A percentile compares a stretch with the other conserved stretches of the same genome.
Evolutionary conservation across 1,140 invertebrate species (phyloP).

Genomic region (Oncopeltus fasciatus): DNA sequence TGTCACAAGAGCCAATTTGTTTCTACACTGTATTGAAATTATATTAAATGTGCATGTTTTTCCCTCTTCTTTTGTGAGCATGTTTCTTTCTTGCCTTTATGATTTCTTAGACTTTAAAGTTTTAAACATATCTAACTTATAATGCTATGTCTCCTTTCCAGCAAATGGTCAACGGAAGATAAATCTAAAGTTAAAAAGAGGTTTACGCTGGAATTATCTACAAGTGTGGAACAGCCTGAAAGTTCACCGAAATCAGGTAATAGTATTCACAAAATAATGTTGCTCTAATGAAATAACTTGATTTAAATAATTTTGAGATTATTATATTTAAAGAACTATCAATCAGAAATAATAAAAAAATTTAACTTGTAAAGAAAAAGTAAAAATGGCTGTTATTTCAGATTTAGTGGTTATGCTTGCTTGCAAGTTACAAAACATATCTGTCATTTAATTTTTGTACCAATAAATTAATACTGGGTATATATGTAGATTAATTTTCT

Average conservation of each 20-base stretch:
- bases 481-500: too few species aligned
- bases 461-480: too few species aligned
- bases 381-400: too few species aligned
- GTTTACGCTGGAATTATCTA: constrained; percentile 51
- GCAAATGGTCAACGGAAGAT: constrained; percentile 45
- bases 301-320: too few species aligned
- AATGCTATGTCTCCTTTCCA: constrained; percentile 5
- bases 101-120: neutral
- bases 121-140: neutral
- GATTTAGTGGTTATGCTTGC: too few species aligned
- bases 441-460: too few species aligned
- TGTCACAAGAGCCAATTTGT: constrained; percentile 1
- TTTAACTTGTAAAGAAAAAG: too few species aligned
- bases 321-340: too few species aligned
- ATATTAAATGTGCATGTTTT: neutral
- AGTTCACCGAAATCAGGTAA: constrained; percentile 10
- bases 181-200: constrained; percentile 45
- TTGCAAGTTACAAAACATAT: too few species aligned
- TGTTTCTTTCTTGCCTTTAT: neutral
- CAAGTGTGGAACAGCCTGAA: constrained; percentile 21
- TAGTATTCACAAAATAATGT: too few species aligned
- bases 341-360: too few species aligned
- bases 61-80: neutral
- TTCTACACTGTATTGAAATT: neutral
- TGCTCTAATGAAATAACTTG: too few species aligned